These are phyloP conservation scores for Zaprionus capensis DNA, from an alignment of 1,140 invertebrate genomes.

Conservation along the genomic window DNA sequence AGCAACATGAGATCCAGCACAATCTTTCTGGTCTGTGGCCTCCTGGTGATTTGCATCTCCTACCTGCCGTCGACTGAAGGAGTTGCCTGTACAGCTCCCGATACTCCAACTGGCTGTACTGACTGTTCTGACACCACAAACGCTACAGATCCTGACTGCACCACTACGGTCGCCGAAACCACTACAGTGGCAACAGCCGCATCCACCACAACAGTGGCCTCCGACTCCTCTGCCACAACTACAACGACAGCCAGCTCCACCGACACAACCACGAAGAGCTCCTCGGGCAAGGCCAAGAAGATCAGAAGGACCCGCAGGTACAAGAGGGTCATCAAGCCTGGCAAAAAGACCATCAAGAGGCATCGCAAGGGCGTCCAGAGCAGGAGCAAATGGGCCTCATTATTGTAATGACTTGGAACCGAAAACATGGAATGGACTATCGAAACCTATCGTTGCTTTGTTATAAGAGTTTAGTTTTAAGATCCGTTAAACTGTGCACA, in stretches of 20 bases:
- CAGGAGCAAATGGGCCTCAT: too few species aligned
- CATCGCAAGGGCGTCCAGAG: not conserved
- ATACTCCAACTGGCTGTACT: not conserved
- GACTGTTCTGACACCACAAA: not conserved
- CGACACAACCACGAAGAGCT: not conserved
- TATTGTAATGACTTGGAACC: too few species aligned
- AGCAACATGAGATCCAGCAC: constrained; percentile 1
- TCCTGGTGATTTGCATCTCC: constrained; percentile 9
- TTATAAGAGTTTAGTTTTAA: too few species aligned
- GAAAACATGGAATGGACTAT: too few species aligned
- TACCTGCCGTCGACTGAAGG: not conserved
- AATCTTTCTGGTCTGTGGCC: not conserved
- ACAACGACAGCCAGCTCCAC: not conserved
- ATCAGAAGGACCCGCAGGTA: not conserved
- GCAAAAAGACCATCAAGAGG: not conserved
- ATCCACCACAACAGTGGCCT: not conserved
- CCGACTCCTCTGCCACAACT: not conserved
- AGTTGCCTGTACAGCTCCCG: too few species aligned
- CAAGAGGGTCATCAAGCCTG: not conserved
- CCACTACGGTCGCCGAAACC: not conserved
- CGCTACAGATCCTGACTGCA: not conserved
- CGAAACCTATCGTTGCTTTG: too few species aligned
- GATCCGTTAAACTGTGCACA: too few species aligned
- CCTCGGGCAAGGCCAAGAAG: too few species aligned
- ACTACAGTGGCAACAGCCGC: not conserved